These are phyloP conservation scores for Mellilla xanthometata DNA, from an alignment of 2,888 invertebrate genomes.

Conservation along the genomic window DNA sequence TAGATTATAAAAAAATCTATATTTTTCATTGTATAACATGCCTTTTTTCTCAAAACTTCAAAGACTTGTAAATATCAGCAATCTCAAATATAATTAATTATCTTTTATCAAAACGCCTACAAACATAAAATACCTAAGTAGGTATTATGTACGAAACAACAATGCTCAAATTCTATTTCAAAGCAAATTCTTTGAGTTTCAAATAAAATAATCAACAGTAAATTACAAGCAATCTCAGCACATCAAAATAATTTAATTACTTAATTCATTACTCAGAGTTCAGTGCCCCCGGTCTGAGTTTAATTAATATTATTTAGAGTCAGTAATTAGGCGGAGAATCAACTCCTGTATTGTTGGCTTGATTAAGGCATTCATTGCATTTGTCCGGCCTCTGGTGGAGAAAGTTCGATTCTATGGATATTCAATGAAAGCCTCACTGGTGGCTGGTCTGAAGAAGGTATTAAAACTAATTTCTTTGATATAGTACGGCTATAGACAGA, in stretches of 20 bases:
- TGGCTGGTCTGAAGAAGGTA: constrained; percentile 3
- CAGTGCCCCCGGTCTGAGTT: constrained; percentile 15
- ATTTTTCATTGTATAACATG: too few species aligned
- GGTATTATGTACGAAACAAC: too few species aligned
- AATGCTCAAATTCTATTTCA: background rate
- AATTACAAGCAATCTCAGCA: constrained; percentile 4
- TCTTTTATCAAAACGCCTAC: too few species aligned
- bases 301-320: constrained; percentile 37
- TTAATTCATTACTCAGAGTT: constrained; percentile 15
- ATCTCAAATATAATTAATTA: too few species aligned
- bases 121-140: too few species aligned
- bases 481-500: too few species aligned
- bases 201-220: constrained; percentile 4
- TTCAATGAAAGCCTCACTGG: constrained; percentile 17
- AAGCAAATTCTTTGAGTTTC: background rate
- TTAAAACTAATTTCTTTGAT: too few species aligned
- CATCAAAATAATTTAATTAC: constrained; percentile 15
- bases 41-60: too few species aligned
- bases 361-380: constrained; percentile 40
- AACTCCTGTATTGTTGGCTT: constrained; percentile 32
- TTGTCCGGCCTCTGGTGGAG: constrained; percentile 26
- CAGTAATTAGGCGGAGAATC: constrained; percentile 33
- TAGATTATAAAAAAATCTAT: too few species aligned
- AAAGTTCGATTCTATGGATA: constrained; percentile 25
- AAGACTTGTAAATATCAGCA: too few species aligned